phyloP scores from a whole-genome alignment of 1,140 invertebrate species.

The Drosophila carrolli region DNA sequence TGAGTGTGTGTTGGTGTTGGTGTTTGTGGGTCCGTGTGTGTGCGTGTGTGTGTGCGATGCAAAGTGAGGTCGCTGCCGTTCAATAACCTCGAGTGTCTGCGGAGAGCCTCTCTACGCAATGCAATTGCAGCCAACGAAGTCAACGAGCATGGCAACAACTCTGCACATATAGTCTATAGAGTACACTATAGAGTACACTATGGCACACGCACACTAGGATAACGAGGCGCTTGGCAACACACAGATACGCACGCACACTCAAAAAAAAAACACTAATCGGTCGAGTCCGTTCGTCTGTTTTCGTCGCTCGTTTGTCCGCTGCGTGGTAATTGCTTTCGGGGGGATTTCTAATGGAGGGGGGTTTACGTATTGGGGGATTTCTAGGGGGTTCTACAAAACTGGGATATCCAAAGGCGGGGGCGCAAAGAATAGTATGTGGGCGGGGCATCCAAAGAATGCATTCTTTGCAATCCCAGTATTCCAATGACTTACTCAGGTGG shows the following conservation, averaged over 20 bases:
- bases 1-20: background rate
- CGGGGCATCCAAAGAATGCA: background rate
- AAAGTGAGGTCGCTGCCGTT: conserved; percentile 84
- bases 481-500: conserved; percentile 54
- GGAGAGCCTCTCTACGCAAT: conserved; percentile 73
- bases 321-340: conserved; percentile 52
- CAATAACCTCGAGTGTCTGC: conserved; percentile 79
- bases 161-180: conserved; percentile 2
- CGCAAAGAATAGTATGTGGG: no score
- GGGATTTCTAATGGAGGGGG: no score
- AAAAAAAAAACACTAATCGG: conserved; percentile 38
- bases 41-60: conserved; percentile 53
- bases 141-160: conserved; percentile 68
- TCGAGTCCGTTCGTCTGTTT: conserved; percentile 55
- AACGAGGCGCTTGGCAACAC: conserved; percentile 31
- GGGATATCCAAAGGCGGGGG: background rate
- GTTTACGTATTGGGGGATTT: conserved; percentile 2
- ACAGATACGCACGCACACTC: conserved; percentile 32
- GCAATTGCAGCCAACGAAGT: conserved; percentile 53
- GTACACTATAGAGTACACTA: background rate
- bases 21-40: conserved; percentile 2
- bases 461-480: conserved; percentile 15
- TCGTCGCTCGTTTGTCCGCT: conserved; percentile 41
- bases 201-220: conserved; percentile 5
- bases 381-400: background rate